These are phyloP conservation scores for Candidula unifasciata DNA, from an alignment of 2,888 invertebrate species.

Conservation along the genomic window DNA sequence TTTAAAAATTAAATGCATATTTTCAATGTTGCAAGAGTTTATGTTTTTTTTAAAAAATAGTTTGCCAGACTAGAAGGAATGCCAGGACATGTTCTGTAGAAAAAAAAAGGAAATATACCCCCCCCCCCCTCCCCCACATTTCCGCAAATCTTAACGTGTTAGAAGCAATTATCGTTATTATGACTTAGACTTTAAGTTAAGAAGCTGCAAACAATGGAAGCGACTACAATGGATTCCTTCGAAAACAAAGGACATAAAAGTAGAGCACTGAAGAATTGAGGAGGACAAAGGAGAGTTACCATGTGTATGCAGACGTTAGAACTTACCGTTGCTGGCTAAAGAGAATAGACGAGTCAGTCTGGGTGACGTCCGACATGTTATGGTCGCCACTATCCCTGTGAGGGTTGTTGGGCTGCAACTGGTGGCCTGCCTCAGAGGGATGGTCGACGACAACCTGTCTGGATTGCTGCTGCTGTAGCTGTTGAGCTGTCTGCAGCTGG, in stretches of 20 bases:
- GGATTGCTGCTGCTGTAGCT: conserved; percentile 11
- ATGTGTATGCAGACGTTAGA: too few relatives aligned
- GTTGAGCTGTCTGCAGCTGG: neutral
- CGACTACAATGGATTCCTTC: neutral
- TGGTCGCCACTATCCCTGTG: conserved; percentile 46
- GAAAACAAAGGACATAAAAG: neutral
- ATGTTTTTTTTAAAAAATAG: too few relatives aligned
- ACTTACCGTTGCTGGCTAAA: conserved; percentile 22
- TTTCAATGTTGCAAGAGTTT: too few relatives aligned
- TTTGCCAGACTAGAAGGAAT: too few relatives aligned
- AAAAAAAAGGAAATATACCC: too few relatives aligned
- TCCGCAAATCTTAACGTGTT: too few relatives aligned
- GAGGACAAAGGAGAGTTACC: too few relatives aligned
- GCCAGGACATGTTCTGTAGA: too few relatives aligned
- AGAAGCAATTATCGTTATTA: too few relatives aligned
- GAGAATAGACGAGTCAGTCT: conserved; percentile 11
- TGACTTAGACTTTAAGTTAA: neutral
- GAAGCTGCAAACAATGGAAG: neutral
- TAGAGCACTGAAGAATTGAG: neutral
- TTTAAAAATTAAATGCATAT: too few relatives aligned
- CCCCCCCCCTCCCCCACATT: too few relatives aligned
- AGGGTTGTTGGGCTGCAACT: conserved; percentile 43
- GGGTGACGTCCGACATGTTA: conserved; percentile 17
- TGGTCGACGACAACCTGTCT: neutral
- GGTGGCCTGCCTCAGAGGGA: neutral